These are phyloP conservation scores for Hylaeus anthracinus DNA, from an alignment of 1,140 invertebrate genomes.

Conservation along the genomic window DNA sequence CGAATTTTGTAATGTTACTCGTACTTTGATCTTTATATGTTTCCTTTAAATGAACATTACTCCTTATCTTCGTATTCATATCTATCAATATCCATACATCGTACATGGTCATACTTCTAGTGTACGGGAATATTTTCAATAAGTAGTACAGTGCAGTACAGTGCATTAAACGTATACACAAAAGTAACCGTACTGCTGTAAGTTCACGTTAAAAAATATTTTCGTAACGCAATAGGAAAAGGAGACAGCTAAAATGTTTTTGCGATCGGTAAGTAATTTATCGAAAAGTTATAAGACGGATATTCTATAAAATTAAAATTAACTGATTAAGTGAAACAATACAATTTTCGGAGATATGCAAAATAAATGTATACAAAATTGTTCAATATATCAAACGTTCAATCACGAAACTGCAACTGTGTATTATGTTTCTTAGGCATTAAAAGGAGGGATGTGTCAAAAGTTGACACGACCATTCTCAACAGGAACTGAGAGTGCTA, in stretches of 20 bases:
- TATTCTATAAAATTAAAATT: neutral
- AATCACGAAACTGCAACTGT: neutral
- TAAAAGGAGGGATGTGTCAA: constrained; percentile 46
- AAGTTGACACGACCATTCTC: constrained; percentile 66
- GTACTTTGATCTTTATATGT: neutral
- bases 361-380: neutral
- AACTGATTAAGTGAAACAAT: neutral
- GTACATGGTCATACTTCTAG: too few species aligned
- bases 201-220: neutral
- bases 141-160: neutral
- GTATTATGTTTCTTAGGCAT: constrained; percentile 57
- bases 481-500: constrained; percentile 50
- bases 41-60: neutral
- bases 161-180: neutral
- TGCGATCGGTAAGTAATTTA: constrained; percentile 28
- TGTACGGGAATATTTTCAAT: neutral
- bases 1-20: too few species aligned
- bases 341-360: neutral
- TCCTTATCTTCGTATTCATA: too few species aligned
- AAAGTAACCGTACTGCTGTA: neutral
- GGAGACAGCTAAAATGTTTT: constrained; percentile 33
- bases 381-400: neutral
- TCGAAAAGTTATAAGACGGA: neutral
- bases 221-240: constrained; percentile 9
- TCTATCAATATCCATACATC: too few species aligned